phyloP scores from a whole-genome alignment of 2,113 vertebrate genomes.

The Dipodomys merriami region DNA sequence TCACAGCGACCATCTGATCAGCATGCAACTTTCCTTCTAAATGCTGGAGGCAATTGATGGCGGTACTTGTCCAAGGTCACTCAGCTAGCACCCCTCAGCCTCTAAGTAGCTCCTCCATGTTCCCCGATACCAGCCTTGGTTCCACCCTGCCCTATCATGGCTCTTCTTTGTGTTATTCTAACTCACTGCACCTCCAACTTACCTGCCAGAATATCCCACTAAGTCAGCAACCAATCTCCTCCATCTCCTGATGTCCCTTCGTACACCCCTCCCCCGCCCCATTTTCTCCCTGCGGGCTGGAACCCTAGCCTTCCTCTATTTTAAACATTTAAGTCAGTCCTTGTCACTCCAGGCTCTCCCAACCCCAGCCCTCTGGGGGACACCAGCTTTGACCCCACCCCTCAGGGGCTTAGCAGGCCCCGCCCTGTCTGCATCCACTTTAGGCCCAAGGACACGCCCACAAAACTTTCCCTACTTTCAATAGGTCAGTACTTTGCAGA shows the following conservation, averaged over 20 bases:
- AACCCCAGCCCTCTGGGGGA: background rate
- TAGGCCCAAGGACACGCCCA: background rate
- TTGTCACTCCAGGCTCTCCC: background rate
- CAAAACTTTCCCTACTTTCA: background rate
- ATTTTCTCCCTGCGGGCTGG: background rate
- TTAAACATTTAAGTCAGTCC: background rate
- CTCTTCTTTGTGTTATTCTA: background rate
- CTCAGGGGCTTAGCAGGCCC: no score
- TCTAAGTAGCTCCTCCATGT: background rate
- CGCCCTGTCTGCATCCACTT: background rate
- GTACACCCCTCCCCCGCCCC: no score
- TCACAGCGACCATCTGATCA: background rate
- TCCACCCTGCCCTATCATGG: background rate
- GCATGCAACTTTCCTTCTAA: background rate
- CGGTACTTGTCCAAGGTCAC: slow-evolving; percentile 2
- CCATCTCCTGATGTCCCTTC: background rate
- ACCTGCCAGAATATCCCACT: background rate
- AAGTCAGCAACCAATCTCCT: background rate
- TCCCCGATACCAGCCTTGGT: background rate
- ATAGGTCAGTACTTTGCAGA: background rate
- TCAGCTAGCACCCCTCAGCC: background rate
- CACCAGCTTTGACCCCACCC: background rate
- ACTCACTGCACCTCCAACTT: background rate
- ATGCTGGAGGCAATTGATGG: background rate
- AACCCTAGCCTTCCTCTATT: background rate